Conservation (phyloP, 2,113 vertebrate species). For the Marmota flaviventris region DNA sequence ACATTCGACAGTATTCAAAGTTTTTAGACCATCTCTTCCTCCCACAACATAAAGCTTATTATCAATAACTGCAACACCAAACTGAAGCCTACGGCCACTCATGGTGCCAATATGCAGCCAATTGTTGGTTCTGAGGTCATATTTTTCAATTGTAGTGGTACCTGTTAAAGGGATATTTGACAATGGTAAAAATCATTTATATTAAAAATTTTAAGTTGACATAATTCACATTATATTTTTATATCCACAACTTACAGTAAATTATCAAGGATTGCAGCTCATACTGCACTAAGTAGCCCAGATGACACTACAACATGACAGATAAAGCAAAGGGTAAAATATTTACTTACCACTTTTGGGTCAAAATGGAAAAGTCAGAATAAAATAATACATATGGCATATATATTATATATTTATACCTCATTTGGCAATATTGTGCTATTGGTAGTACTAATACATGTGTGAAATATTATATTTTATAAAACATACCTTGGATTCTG, state of each 20-base stretch:
- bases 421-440: not conserved
- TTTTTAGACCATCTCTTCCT: slow-evolving; percentile 97
- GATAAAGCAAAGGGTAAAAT: not conserved
- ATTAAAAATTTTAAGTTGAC: not conserved
- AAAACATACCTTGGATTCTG: not conserved
- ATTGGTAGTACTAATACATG: not conserved
- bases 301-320: not conserved
- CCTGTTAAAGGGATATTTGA: slow-evolving; percentile 85
- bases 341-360: not conserved
- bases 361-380: not conserved
- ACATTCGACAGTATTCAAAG: slow-evolving; percentile 97
- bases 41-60: slow-evolving; percentile 97
- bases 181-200: not conserved
- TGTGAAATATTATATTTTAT: not conserved
- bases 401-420: no score
- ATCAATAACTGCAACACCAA: slow-evolving; percentile 97
- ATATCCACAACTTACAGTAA: not conserved
- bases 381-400: not conserved
- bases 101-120: slow-evolving; percentile 96
- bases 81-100: slow-evolving; percentile 96
- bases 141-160: slow-evolving; percentile 97
- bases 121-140: slow-evolving; percentile 96
- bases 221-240: not conserved
- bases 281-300: slow-evolving; percentile 5
- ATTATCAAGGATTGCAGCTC: not conserved